These are phyloP conservation scores for Halesus radiatus DNA, from an alignment of 1,140 invertebrate species.

Conservation along the genomic window DNA sequence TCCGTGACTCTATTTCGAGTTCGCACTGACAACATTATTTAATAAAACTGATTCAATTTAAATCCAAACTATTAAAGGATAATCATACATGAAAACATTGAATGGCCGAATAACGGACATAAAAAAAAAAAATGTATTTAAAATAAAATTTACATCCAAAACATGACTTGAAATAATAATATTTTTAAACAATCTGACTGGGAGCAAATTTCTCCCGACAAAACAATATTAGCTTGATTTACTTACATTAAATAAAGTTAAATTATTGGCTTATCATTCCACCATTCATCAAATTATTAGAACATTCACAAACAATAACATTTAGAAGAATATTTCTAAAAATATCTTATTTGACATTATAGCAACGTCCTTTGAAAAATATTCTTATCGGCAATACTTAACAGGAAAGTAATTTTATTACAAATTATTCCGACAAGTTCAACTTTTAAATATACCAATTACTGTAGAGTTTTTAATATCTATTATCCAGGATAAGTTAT, in stretches of 20 bases:
- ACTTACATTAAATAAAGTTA: neutral
- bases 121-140: neutral
- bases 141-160: constrained; percentile 8
- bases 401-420: neutral
- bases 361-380: too few species aligned
- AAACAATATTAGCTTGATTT: neutral
- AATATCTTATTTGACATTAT: constrained; percentile 49
- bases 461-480: neutral
- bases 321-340: constrained; percentile 57
- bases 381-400: neutral
- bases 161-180: neutral
- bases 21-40: constrained; percentile 10
- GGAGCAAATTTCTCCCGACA: neutral
- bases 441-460: too few species aligned
- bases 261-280: neutral
- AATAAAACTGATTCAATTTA: neutral
- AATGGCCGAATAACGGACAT: neutral
- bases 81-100: neutral
- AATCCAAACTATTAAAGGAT: neutral
- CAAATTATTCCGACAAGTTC: too few species aligned
- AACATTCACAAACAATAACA: constrained; percentile 53
- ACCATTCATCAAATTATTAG: constrained; percentile 16
- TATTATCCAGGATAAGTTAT: too few species aligned
- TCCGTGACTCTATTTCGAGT: constrained; percentile 2
- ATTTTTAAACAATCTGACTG: neutral